A percentile compares a stretch with the other conserved stretches of the same genome.
Conservation (phyloP, 64 coral and sea anemone species). For the Dendronephthya gigantea region DNA sequence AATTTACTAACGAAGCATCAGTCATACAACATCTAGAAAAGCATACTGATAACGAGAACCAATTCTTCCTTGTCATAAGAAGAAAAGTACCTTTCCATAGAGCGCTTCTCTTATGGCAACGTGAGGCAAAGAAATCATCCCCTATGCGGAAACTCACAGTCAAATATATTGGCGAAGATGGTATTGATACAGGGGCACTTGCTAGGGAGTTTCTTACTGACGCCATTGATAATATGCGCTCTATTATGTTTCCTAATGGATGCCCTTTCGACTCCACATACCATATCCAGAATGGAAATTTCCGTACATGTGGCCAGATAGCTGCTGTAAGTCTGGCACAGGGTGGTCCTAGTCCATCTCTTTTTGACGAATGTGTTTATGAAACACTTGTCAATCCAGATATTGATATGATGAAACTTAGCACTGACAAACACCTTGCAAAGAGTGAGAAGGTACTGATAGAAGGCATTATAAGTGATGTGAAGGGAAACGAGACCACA, state of each 20-base stretch:
- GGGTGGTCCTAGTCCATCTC: constrained; percentile 29
- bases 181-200: constrained; percentile 30
- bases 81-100: constrained; percentile 7
- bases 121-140: constrained; percentile 13
- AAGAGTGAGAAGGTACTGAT: constrained; percentile 17
- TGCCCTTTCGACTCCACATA: constrained; percentile 11
- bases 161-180: constrained; percentile 26
- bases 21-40: no score
- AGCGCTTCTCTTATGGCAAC: constrained; percentile 24
- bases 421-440: neutral
- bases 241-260: constrained; percentile 25
- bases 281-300: constrained; percentile 31
- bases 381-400: constrained; percentile 10
- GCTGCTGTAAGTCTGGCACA: constrained; percentile 24
- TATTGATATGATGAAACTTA: constrained; percentile 7
- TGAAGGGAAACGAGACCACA: neutral
- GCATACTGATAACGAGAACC: neutral
- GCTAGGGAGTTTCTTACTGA: constrained; percentile 22
- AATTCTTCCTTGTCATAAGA: constrained; percentile 8
- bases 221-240: constrained; percentile 6
- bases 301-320: constrained; percentile 18
- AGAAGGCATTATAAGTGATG: neutral
- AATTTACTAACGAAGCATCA: neutral
- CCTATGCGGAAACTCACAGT: constrained; percentile 6
- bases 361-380: constrained; percentile 44